Evolutionary conservation across 2,888 invertebrate species (phyloP).

Genomic region (Caenorhabditis uteleia): DNA sequence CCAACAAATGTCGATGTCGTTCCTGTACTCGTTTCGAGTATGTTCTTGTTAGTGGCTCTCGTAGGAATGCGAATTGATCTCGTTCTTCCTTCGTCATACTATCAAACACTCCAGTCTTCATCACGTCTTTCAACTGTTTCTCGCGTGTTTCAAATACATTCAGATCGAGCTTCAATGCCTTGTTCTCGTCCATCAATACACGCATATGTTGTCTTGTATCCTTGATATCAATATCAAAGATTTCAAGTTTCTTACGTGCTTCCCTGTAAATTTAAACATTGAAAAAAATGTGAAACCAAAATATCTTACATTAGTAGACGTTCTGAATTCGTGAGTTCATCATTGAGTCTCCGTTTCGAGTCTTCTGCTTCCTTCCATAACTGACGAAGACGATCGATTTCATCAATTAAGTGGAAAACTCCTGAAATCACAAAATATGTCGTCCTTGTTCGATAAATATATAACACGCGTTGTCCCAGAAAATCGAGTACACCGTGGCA

Average conservation of each 20-base stretch:
- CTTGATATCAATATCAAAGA: constrained; percentile 42
- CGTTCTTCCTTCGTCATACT: constrained; percentile 39
- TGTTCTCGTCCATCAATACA: constrained; percentile 42
- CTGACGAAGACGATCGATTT: constrained; percentile 35
- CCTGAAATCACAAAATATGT: too few relatives aligned
- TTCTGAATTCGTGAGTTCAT: constrained; percentile 17
- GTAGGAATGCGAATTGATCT: constrained; percentile 31
- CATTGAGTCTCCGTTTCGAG: constrained; percentile 14
- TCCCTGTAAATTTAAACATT: constrained; percentile 25
- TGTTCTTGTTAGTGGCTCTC: constrained; percentile 27
- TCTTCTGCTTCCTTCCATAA: constrained; percentile 36
- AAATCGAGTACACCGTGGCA: too few relatives aligned
- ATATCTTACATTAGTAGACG: too few relatives aligned
- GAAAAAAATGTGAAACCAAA: too few relatives aligned
- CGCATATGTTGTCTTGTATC: constrained; percentile 51
- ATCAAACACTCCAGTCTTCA: constrained; percentile 42
- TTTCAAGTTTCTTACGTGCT: constrained; percentile 24
- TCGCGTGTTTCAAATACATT: constrained; percentile 42
- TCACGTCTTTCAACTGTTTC: constrained; percentile 42
- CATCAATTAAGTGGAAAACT: constrained; percentile 32
- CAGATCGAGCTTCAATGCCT: constrained; percentile 44
- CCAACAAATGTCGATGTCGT: constrained; percentile 25
- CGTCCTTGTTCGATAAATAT: too few relatives aligned
- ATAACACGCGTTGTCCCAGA: too few relatives aligned
- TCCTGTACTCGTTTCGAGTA: constrained; percentile 35